Base-by-base conservation (phyloP, 2,888 invertebrate genomes). In the Philereme vetulata region DNA sequence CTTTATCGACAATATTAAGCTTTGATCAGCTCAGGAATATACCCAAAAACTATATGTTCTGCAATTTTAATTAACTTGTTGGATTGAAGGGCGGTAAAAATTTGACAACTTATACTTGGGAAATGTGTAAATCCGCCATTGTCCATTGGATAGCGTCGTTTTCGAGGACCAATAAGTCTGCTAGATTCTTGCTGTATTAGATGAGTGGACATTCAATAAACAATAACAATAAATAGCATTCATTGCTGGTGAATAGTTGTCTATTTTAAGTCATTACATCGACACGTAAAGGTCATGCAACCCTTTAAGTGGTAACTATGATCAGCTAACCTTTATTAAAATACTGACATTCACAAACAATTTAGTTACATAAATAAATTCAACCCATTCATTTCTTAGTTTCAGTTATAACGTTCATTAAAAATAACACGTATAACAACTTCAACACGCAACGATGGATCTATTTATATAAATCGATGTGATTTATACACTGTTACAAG, bases 401-500 rank as follows among this genome's bases (percentile, higher is more conserved):
- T 63, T 52, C 51, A 56, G 55, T 61, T 62, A 44, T 40, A 57
- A 62, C 57, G 57, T 54, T 57, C 57, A 43, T 56, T 58, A 62
- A 65, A 75, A 80, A 72, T 64, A 67, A 74, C 74, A 67, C 66
- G 70, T 71, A 62, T 70, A 79, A 78, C 72, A 69, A 74, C 63
- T 67, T 75, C 75, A 76, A 75, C 74, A 74, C 68, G 67, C 72
- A 79, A 77, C 73, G 69, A 77, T 76, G 71, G 66, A 67, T 73
- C 65, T 71, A 76, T 76, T 72, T 74, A 70, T 77, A 75, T 70
- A 70, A 77, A 74, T 74, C 71, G 69, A 74, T 71, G 69, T 72
- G 72, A 70, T 71, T 75, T 59, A 74, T 75, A 78, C 73, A 77
- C 74, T 75, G 71, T 77, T 76, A 75, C 68, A 74, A 76, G 78